Conservation (phyloP, 2,888 invertebrate genomes). For the Lepetodrilus schrolli region DNA sequence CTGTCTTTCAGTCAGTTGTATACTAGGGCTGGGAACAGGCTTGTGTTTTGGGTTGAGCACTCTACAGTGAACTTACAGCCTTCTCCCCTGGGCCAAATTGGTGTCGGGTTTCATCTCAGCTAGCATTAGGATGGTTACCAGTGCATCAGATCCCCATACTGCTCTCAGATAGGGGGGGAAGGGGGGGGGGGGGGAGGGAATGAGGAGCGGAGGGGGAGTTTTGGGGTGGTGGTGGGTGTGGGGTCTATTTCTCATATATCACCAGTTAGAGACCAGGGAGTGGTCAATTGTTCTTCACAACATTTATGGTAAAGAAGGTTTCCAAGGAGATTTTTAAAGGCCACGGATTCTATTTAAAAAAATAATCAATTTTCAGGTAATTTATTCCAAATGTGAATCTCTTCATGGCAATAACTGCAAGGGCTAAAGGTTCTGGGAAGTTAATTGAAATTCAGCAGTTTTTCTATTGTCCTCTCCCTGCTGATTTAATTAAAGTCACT, state of each 20-base stretch:
- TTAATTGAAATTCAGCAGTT: too few species aligned
- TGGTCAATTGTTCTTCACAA: neutral
- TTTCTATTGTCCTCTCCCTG: too few species aligned
- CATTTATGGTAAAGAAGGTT: too few species aligned
- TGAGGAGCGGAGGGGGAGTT: neutral
- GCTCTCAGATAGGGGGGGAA: neutral
- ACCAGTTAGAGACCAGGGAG: neutral
- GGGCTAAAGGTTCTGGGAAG: too few species aligned
- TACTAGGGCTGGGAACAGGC: too few species aligned
- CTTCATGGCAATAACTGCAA: too few species aligned
- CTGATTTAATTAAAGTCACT: too few species aligned
- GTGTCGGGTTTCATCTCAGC: neutral
- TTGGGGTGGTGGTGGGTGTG: neutral
- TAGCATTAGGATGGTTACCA: conserved; percentile 21
- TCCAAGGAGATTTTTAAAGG: too few species aligned
- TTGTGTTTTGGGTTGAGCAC: conserved; percentile 8
- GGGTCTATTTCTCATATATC: conserved; percentile 3
- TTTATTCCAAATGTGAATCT: too few species aligned
- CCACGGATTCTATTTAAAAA: too few species aligned
- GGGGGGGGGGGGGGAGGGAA: neutral
- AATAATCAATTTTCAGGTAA: too few species aligned
- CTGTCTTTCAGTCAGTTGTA: too few species aligned
- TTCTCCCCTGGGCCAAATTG: conserved; percentile 24
- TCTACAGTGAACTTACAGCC: neutral
- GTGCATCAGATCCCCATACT: conserved; percentile 10